Base-by-base conservation (phyloP, 2,888 invertebrate species). In the Drosophila koepferae region DNA sequence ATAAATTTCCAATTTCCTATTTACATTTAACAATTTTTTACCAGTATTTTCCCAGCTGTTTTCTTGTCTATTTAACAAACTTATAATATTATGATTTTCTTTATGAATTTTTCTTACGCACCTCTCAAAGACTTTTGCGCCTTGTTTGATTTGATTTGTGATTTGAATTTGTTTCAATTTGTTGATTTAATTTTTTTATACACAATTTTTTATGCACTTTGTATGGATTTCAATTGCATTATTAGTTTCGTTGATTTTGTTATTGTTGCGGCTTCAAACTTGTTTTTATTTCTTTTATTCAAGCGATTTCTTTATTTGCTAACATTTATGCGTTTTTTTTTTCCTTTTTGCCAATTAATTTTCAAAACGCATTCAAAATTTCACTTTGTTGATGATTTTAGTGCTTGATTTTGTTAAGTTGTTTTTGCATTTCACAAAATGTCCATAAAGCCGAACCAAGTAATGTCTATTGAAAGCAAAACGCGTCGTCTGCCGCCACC, bases 311-410 rank as follows among this genome's bases (percentile, higher is more conserved):
- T 72, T 79, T 74, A 58, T 82, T 80, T 67, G 62, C 69, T 46
- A 74, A 43, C 69, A 75, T 68, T 81, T 58, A 74, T 74, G 58
- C 65, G 56, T 12, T 63, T 65, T 62, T 69, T 12, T 63, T 65
- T 62, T 69, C 69, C 38, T 38, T 53, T 40, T 54, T 18, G 68
- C 80, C 79, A 80, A 82, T 82, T 75, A 79, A 82, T 70, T 77
- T 79, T 48, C 66, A 62, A 74, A 65, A 63, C 79, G 70, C 74
- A 65, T 74, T 67, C 63, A 63, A 68, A 65, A 82, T 80, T 80
- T 80, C 82, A 82, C 80, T 82, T 82, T 79, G 72, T 63, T 72
- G 72, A 77, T 72, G 72, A 77, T 72, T 58, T 62, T 72, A 51
- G 62, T 62, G 53, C 34, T 40, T 65, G 58, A 63, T 59, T 72